A percentile compares a stretch with the other conserved stretches of the same genome.
These are phyloP conservation scores for Hydrocynus forskahlii DNA, from an alignment of 2,797 vertebrate species.

Conservation along the genomic window DNA sequence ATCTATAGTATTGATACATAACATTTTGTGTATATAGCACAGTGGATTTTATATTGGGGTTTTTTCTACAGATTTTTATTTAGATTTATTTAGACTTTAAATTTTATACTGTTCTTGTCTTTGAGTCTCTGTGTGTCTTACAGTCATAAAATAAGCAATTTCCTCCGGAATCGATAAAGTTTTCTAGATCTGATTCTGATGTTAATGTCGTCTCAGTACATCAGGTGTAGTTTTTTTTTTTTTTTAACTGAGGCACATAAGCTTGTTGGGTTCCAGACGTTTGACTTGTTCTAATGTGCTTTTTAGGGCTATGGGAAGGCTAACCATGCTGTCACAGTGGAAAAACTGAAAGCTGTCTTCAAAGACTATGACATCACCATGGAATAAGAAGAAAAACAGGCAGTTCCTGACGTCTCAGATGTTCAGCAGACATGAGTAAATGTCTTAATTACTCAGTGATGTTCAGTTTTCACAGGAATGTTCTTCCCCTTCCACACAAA, in stretches of 20 bases:
- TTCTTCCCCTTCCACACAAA: background rate
- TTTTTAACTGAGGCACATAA: background rate
- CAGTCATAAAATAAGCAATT: too few species aligned
- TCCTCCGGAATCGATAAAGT: too few species aligned
- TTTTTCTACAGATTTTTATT: too few species aligned
- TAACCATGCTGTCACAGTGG: conserved; percentile 84
- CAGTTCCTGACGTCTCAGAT: background rate
- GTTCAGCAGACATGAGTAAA: background rate
- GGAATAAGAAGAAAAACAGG: conserved; percentile 34
- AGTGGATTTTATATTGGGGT: too few species aligned
- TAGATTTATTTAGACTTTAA: too few species aligned
- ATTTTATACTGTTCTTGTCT: too few species aligned
- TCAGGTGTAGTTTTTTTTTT: background rate
- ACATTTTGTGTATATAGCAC: too few species aligned
- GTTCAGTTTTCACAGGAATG: background rate
- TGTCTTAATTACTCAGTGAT: background rate
- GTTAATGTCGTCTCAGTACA: background rate
- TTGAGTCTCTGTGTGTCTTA: too few species aligned
- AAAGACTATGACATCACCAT: conserved; percentile 84
- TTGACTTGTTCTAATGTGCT: background rate
- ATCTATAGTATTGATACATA: too few species aligned
- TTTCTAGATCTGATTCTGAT: too few species aligned
- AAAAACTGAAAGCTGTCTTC: conserved; percentile 83
- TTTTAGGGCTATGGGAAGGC: conserved; percentile 89
- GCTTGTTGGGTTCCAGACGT: background rate